These are phyloP conservation scores for Echinops telfairi DNA, from an alignment of 2,113 vertebrate genomes.

Conservation along the genomic window DNA sequence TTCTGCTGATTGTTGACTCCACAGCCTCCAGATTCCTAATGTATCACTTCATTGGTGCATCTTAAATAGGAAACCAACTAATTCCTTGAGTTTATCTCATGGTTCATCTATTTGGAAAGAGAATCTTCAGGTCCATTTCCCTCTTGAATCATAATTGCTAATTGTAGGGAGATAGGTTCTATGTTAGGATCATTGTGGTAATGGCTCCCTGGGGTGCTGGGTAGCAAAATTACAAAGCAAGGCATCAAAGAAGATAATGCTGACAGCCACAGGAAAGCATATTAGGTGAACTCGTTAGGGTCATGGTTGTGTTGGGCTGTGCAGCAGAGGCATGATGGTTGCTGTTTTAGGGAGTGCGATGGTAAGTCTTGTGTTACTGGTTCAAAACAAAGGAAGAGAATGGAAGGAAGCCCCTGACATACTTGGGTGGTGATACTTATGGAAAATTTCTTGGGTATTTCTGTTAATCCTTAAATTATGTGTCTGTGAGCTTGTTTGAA, in stretches of 20 bases:
- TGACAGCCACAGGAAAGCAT: background rate
- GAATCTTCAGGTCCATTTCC: background rate
- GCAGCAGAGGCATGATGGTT: background rate
- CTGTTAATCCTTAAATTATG: background rate
- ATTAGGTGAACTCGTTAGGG: background rate
- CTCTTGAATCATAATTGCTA: background rate
- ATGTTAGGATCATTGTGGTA: background rate
- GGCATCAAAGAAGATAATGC: background rate
- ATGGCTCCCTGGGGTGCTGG: background rate
- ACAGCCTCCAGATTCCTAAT: background rate
- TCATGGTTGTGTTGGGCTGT: background rate
- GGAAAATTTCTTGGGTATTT: background rate
- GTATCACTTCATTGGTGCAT: background rate
- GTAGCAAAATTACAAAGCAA: background rate
- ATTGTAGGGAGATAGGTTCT: background rate
- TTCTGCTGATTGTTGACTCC: background rate
- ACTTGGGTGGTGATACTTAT: background rate
- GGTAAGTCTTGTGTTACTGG: slow-evolving; percentile 22
- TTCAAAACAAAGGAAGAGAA: background rate
- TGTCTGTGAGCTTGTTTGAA: background rate
- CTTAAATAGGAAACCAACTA: background rate
- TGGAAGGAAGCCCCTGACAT: background rate
- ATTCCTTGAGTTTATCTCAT: background rate
- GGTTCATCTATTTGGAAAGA: background rate
- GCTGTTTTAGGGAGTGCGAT: background rate